phyloP scores from a whole-genome alignment of 2,797 vertebrate species.

The Strix occidentalis region DNA sequence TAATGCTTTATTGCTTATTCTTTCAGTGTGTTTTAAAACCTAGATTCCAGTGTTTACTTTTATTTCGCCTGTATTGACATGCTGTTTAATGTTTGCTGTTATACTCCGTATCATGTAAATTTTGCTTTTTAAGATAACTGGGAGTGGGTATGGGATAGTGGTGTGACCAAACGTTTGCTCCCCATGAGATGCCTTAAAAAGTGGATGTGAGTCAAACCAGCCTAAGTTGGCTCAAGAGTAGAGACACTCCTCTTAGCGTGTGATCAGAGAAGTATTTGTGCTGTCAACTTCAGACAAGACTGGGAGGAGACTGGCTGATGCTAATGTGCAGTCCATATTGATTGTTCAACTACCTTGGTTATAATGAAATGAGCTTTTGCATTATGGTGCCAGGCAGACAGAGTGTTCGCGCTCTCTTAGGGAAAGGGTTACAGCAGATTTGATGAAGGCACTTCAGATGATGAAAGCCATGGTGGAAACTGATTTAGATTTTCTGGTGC shows the following conservation, averaged over 20 bases:
- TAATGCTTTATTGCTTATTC: not conserved
- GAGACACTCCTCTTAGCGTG: not conserved
- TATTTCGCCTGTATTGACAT: not conserved
- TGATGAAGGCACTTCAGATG: conserved; percentile 2
- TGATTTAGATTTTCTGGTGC: not conserved
- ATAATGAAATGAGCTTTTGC: not conserved
- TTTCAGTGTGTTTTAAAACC: not conserved
- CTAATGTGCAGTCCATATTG: not conserved
- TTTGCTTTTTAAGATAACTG: not conserved
- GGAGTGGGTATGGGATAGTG: not conserved
- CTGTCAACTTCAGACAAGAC: not conserved
- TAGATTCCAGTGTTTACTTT: not conserved
- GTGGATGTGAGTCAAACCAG: not conserved
- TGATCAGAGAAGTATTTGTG: not conserved
- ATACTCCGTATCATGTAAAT: not conserved
- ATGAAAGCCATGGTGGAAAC: not conserved
- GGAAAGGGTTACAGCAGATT: not conserved
- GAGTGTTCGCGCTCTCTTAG: not conserved
- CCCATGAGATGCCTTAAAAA: not conserved
- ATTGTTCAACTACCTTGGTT: not conserved
- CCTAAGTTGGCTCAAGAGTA: not conserved
- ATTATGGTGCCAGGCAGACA: not conserved
- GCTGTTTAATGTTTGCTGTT: not conserved
- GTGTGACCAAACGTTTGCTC: not conserved
- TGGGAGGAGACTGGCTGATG: not conserved